A percentile compares a stretch with the other conserved stretches of the same genome.
Conservation (phyloP, 2,113 vertebrate genomes). For the Cephalopholis sonnerati region DNA sequence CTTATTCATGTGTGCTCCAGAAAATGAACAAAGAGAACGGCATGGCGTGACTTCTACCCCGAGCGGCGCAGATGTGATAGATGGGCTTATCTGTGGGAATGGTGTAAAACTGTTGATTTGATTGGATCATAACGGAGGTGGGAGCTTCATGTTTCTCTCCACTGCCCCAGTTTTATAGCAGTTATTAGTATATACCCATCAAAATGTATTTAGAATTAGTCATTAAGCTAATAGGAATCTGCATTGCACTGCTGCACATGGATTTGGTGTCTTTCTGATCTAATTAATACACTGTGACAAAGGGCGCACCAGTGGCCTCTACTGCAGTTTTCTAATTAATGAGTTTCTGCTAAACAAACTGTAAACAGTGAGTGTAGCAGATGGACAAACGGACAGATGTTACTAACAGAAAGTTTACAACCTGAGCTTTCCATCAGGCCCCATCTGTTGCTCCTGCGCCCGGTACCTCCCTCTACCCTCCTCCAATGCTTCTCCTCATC, state of each 20-base stretch:
- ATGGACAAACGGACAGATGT: slow-evolving; percentile 87
- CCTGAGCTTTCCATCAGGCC: slow-evolving; percentile 80
- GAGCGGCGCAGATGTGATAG: slow-evolving; percentile 61
- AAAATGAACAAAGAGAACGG: slow-evolving; percentile 64
- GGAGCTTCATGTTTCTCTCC: slow-evolving; percentile 11
- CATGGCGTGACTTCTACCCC: slow-evolving; percentile 18
- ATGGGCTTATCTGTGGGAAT: slow-evolving; percentile 63
- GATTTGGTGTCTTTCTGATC: slow-evolving; percentile 25
- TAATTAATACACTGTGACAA: slow-evolving; percentile 46
- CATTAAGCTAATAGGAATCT: slow-evolving; percentile 40
- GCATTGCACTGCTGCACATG: neutral
- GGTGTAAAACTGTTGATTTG: slow-evolving; percentile 42
- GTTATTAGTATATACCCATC: slow-evolving; percentile 16
- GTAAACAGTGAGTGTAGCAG: slow-evolving; percentile 79
- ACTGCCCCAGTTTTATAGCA: neutral
- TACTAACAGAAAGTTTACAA: slow-evolving; percentile 86
- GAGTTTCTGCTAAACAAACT: slow-evolving; percentile 67
- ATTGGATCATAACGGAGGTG: slow-evolving; percentile 45
- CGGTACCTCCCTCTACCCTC: slow-evolving; percentile 76
- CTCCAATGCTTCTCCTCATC: slow-evolving; percentile 73
- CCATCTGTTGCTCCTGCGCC: slow-evolving; percentile 84
- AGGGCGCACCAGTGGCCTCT: slow-evolving; percentile 3
- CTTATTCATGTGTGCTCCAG: slow-evolving; percentile 57
- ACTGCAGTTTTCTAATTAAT: slow-evolving; percentile 58
- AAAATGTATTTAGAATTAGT: slow-evolving; percentile 20